A percentile compares a stretch with the other conserved stretches of the same genome.
These are phyloP conservation scores for Anagyrus pseudococci DNA, from an alignment of 2,888 invertebrate genomes.

Conservation along the genomic window DNA sequence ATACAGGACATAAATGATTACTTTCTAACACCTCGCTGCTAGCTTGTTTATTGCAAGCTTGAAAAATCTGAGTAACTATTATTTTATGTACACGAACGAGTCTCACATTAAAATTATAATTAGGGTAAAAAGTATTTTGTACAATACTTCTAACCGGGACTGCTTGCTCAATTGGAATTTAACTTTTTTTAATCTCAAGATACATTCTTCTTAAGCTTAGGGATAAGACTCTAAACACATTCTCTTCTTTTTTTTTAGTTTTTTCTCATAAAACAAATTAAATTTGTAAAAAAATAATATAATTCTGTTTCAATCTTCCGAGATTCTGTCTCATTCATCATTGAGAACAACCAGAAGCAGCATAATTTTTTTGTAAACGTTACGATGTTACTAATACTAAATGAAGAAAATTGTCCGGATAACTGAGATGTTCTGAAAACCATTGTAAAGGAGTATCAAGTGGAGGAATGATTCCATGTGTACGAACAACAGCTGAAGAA, in stretches of 20 bases:
- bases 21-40: conserved; percentile 10
- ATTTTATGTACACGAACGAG: conserved; percentile 38
- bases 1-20: conserved; percentile 23
- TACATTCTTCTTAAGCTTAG: conserved; percentile 11
- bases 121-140: conserved; percentile 26
- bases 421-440: conserved; percentile 97
- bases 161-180: conserved; percentile 31
- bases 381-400: conserved; percentile 67
- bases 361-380: conserved; percentile 38
- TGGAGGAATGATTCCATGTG: conserved; percentile 90
- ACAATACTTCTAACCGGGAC: conserved; percentile 26
- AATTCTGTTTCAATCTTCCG: conserved; percentile 28
- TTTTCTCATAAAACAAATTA: conserved; percentile 20
- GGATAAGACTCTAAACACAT: conserved; percentile 16
- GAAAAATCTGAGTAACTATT: conserved; percentile 21
- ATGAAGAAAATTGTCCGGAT: conserved; percentile 98
- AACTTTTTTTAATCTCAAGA: conserved; percentile 29
- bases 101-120: conserved; percentile 38
- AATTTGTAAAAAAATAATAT: conserved; percentile 45
- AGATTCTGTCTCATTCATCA: conserved; percentile 22
- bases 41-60: conserved; percentile 7
- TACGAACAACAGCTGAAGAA: conserved; percentile 76
- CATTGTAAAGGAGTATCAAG: conserved; percentile 91
- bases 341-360: conserved; percentile 18
- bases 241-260: too few species aligned